Evolutionary conservation across 2,797 vertebrate genomes (phyloP).

Genomic region (Syngnathus rostellatus): DNA sequence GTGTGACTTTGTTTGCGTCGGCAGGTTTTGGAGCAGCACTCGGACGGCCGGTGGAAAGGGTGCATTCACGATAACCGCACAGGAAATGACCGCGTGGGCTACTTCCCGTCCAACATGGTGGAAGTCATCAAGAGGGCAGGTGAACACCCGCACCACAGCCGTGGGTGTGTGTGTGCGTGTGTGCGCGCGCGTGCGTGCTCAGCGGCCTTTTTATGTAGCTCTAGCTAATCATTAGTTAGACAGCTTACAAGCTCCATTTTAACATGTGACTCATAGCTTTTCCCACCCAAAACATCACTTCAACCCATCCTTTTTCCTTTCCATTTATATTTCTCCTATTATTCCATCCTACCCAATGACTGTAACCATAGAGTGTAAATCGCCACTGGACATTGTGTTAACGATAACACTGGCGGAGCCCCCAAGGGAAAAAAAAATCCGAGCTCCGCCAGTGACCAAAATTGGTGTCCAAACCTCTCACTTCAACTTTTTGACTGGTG

Average conservation of each 20-base stretch:
- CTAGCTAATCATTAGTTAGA: constrained; percentile 42
- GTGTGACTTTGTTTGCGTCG: constrained; percentile 7
- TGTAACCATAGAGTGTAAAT: constrained; percentile 5
- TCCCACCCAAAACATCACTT: constrained; percentile 33
- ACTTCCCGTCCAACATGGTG: constrained; percentile 90
- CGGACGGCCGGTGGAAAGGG: constrained; percentile 88
- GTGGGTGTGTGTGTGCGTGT: constrained; percentile 26
- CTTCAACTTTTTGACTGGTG: background rate
- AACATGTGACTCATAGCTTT: constrained; percentile 4
- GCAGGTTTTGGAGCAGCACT: constrained; percentile 88
- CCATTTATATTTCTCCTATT: constrained; percentile 17
- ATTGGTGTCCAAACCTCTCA: background rate
- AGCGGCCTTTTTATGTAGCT: constrained; percentile 35
- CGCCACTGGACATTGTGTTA: background rate
- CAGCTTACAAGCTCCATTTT: constrained; percentile 31
- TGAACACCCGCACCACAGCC: constrained; percentile 57
- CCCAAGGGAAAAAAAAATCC: too few species aligned
- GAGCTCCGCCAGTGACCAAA: too few species aligned
- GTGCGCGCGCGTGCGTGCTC: constrained; percentile 22
- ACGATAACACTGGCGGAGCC: too few species aligned
- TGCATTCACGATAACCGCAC: constrained; percentile 91
- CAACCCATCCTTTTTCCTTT: constrained; percentile 18
- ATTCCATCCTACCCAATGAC: constrained; percentile 21
- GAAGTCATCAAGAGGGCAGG: constrained; percentile 96
- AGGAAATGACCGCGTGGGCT: constrained; percentile 88